Base-by-base conservation (phyloP, 2,797 vertebrate genomes). In the Lepus townsendii region DNA sequence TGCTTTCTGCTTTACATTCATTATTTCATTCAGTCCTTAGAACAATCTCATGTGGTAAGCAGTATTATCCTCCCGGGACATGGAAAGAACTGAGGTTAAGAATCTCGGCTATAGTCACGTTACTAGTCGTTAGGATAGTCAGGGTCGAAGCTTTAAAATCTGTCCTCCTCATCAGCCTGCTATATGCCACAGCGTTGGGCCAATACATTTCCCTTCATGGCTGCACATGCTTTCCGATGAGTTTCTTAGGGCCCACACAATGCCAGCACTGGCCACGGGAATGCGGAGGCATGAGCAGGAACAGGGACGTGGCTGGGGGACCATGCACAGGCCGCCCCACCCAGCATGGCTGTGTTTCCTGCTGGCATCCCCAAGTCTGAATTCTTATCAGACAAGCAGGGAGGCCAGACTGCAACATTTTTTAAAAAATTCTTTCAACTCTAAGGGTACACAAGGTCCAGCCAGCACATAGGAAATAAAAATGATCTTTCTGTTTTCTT, bases 401-500 rank as follows among this genome's bases (percentile, higher is more conserved):
- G 38, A 14, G 63, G 68, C 69, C 94, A 94, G 79, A 72, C 19
- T 68, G 76, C 10, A 90, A 71, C 24, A 72, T 62, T 72, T 72
- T 69, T 35, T 12, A 0, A n/a, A 30, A 79, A 93, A 47, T 85
- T 79, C 83, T 89, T 30, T 38, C 30, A 76, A 66, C 3, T 88
- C 30, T 66, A 73, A 83, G 57, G 60, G 62, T 62, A 54, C 24
- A 78, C 7, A 3, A 52, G 38, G 35, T 87, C 63, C 91, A 88
- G 22, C 42, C 42, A 97, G 60, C 52, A 83, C 71, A 75, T 1
- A 77, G 65, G 76, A 87, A 80, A 92, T 47, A 47, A 68, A 95
- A 91, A 52, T 17, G 91, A 50, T 71, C 72, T 84, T 93, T 89
- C 76, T 87, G 60, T n/a, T 93, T 72, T 82, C 78, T 94, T 88